Percentiles rank a stretch among this genome's conserved stretches.
These are phyloP conservation scores for Hycleus phaleratus DNA, from an alignment of 1,140 invertebrate species.

Conservation along the genomic window DNA sequence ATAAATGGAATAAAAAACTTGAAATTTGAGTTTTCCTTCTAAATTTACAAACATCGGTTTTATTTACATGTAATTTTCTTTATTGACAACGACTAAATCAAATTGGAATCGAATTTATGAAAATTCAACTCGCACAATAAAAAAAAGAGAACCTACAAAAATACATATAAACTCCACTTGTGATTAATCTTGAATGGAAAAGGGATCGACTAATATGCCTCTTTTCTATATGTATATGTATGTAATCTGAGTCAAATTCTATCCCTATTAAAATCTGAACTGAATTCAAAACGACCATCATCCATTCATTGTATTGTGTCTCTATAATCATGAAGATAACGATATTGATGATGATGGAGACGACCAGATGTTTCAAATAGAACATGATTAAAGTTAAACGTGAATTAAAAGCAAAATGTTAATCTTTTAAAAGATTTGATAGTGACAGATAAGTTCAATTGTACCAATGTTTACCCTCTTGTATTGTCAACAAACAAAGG, in stretches of 20 bases:
- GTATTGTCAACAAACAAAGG: too few species aligned
- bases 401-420: slow-evolving; percentile 32
- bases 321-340: too few species aligned
- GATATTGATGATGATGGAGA: neutral
- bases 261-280: too few species aligned
- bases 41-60: neutral
- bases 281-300: too few species aligned
- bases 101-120: too few species aligned
- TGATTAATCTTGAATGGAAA: slow-evolving; percentile 9
- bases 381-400: slow-evolving; percentile 39
- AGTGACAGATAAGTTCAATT: slow-evolving; percentile 35
- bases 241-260: slow-evolving; percentile 11
- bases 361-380: slow-evolving; percentile 20
- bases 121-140: too few species aligned
- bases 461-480: neutral
- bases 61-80: slow-evolving; percentile 9
- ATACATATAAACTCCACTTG: neutral
- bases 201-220: slow-evolving; percentile 1
- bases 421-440: slow-evolving; percentile 31
- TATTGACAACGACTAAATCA: slow-evolving; percentile 8
- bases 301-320: too few species aligned
- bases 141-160: too few species aligned
- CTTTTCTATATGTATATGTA: neutral
- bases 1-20: slow-evolving; percentile 30
- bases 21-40: neutral